A percentile compares a stretch with the other conserved stretches of the same genome.
These are phyloP conservation scores for Lydus trimaculatus DNA, from an alignment of 2,888 invertebrate species.

Conservation along the genomic window DNA sequence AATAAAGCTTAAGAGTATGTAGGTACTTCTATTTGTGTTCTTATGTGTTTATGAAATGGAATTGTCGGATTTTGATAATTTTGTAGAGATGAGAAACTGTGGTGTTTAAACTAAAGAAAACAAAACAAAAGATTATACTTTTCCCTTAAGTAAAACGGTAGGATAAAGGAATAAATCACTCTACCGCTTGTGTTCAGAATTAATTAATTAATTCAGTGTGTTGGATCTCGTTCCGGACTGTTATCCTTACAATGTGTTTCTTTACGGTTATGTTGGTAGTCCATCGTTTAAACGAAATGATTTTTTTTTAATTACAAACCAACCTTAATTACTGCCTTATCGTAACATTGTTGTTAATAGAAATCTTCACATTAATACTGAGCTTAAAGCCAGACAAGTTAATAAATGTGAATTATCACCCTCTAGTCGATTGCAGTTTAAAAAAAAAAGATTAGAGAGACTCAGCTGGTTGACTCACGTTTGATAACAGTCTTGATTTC, in stretches of 20 bases:
- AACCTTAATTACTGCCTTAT: not conserved
- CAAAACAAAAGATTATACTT: not conserved
- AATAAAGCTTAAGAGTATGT: not conserved
- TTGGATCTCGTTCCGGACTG: not conserved
- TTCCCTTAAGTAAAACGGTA: not conserved
- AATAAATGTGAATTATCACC: too few relatives aligned
- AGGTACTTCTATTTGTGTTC: not conserved
- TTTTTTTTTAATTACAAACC: not conserved
- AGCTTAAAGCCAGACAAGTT: too few relatives aligned
- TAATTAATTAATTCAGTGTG: not conserved
- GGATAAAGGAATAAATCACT: not conserved
- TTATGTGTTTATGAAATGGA: constrained; percentile 20
- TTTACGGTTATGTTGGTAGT: not conserved
- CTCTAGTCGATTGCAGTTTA: not conserved
- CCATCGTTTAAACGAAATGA: not conserved
- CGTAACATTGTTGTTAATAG: too few relatives aligned
- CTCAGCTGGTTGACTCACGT: too few relatives aligned
- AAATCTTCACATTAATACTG: too few relatives aligned
- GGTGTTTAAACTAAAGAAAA: not conserved
- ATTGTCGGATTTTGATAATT: constrained; percentile 28
- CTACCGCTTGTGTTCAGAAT: not conserved
- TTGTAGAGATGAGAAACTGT: not conserved
- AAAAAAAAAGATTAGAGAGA: too few relatives aligned
- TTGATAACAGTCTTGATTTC: too few relatives aligned
- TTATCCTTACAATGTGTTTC: not conserved